phyloP scores from a whole-genome alignment of 2,888 invertebrate species.

The Kryphioiulus occultus region DNA sequence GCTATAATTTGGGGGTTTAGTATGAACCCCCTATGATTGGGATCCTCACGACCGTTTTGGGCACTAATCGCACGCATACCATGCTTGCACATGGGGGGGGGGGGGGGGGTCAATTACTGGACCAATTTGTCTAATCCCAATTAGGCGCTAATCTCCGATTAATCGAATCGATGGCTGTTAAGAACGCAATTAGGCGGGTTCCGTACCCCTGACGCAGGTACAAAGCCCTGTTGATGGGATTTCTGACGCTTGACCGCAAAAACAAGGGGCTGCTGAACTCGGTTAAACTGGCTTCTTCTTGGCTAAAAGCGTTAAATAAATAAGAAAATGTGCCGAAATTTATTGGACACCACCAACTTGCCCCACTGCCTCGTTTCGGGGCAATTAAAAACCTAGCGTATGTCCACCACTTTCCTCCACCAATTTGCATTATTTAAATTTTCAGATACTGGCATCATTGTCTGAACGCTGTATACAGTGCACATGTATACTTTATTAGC shows the following conservation, averaged over 20 bases:
- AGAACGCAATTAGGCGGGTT: background rate
- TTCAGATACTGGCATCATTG: background rate
- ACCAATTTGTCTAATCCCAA: background rate
- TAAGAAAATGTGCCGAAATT: background rate
- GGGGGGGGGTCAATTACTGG: too few relatives aligned
- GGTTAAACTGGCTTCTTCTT: background rate
- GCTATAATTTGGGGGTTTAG: too few relatives aligned
- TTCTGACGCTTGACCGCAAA: background rate
- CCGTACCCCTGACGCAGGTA: background rate
- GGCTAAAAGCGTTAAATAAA: slow-evolving; percentile 13
- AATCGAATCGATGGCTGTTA: background rate
- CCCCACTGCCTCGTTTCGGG: background rate
- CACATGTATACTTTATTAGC: background rate
- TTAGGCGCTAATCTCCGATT: background rate
- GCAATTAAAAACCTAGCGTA: background rate
- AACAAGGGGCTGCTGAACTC: slow-evolving; percentile 10
- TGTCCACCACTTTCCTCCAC: background rate
- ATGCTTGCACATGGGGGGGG: too few relatives aligned
- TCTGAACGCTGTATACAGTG: too few relatives aligned
- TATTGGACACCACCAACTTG: background rate
- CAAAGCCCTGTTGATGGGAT: slow-evolving; percentile 26
- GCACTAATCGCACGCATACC: too few relatives aligned
- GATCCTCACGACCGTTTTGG: too few relatives aligned
- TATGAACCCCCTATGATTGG: too few relatives aligned
- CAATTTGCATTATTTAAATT: background rate